A percentile compares a stretch with the other conserved stretches of the same genome.
Conservation (phyloP, 1,140 invertebrate species). For the Neodiprion lecontei region DNA sequence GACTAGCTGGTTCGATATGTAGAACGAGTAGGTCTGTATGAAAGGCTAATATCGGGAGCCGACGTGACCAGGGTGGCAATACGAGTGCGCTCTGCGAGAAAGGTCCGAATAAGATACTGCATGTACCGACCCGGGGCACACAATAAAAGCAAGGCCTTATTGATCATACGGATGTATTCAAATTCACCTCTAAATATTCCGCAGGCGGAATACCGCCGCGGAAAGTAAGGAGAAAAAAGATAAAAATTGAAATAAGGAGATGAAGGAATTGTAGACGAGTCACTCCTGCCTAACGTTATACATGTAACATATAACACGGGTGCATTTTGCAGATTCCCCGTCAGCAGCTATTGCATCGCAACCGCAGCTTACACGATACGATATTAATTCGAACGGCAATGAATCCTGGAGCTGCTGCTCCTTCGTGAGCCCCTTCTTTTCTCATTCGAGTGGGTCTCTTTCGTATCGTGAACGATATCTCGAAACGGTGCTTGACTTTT, state of each 20-base stretch:
- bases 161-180: constrained; percentile 3
- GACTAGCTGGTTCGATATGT: not conserved
- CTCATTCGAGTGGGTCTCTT: not conserved
- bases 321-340: too few species aligned
- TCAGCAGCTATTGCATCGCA: too few species aligned
- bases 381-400: not conserved
- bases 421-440: not conserved
- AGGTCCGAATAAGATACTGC: not conserved
- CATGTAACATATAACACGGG: too few species aligned
- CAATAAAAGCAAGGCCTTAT: not conserved
- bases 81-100: not conserved
- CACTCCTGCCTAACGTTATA: too few species aligned
- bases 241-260: too few species aligned
- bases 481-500: not conserved
- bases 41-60: not conserved
- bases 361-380: too few species aligned
- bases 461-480: not conserved
- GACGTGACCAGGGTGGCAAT: not conserved
- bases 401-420: not conserved
- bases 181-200: constrained; percentile 1
- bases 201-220: not conserved
- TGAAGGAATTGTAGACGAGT: too few species aligned
- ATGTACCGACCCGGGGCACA: not conserved
- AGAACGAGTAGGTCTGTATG: constrained; percentile 2
- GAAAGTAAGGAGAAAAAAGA: not conserved